Evolutionary conservation across 2,113 vertebrate genomes (phyloP).

Genomic region (Strix aluco): DNA sequence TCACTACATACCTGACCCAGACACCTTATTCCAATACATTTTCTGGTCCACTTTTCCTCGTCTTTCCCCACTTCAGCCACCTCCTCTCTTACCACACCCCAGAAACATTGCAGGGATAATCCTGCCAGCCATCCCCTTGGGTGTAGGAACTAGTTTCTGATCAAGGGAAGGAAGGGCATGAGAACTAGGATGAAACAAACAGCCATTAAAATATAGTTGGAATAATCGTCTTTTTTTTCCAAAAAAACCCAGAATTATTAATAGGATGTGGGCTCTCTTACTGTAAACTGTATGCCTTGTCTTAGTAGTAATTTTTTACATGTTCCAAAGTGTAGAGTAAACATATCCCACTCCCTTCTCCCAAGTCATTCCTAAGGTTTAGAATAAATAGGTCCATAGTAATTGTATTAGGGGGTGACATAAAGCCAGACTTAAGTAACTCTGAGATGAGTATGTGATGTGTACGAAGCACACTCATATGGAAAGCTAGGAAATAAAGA

Average conservation of each 20-base stretch:
- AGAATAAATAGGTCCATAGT: neutral
- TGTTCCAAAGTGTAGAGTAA: neutral
- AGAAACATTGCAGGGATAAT: neutral
- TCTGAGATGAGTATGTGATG: accelerated
- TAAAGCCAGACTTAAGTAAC: neutral
- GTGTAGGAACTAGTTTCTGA: neutral
- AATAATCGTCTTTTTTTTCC: too few species aligned
- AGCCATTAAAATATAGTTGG: accelerated
- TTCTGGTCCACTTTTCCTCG: too few species aligned
- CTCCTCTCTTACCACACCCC: too few species aligned
- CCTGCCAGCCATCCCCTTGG: neutral
- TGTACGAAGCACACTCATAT: accelerated
- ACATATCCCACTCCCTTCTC: neutral
- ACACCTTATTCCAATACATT: neutral
- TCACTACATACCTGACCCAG: neutral
- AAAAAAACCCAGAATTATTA: neutral
- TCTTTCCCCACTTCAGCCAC: neutral
- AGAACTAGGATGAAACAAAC: neutral
- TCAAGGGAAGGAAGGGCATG: neutral
- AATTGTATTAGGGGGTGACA: neutral
- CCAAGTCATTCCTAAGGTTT: neutral
- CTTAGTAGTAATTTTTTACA: neutral
- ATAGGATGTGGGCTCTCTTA: neutral
- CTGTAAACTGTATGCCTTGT: neutral
- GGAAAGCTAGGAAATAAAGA: neutral